Percentiles rank a stretch among this genome's conserved stretches.
phyloP scores from a whole-genome alignment of 2,797 vertebrate species.

The Steatocranus sp. region DNA sequence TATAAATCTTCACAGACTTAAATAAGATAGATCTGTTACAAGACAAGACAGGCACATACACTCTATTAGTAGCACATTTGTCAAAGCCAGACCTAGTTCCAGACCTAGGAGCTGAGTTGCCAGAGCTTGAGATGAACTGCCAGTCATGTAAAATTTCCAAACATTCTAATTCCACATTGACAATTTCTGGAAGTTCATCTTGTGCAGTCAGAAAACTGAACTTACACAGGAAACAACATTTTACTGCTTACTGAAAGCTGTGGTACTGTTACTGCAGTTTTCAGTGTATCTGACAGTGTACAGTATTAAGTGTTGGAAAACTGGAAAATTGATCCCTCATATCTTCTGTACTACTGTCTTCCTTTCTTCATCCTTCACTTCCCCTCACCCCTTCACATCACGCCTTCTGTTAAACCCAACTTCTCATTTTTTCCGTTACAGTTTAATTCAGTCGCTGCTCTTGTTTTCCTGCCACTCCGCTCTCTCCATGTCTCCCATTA shows the following conservation, averaged over 20 bases:
- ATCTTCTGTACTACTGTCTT: neutral
- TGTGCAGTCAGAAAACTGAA: neutral
- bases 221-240: neutral
- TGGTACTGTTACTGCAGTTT: neutral
- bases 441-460: neutral
- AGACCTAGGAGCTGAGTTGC: neutral
- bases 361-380: neutral
- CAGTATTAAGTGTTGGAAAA: neutral
- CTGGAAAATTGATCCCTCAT: neutral
- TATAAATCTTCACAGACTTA: neutral
- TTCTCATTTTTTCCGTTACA: neutral
- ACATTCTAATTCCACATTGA: neutral
- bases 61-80: neutral
- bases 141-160: neutral
- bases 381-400: neutral
- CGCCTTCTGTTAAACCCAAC: neutral
- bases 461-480: slow-evolving; percentile 5
- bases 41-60: neutral
- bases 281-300: neutral
- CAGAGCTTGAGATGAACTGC: neutral
- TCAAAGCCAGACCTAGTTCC: neutral
- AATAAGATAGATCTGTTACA: neutral
- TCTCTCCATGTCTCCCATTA: slow-evolving; percentile 19
- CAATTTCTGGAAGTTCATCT: neutral
- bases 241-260: neutral